Evolutionary conservation across 2,797 vertebrate genomes (phyloP).

Genomic region (Myotis pilosus): DNA sequence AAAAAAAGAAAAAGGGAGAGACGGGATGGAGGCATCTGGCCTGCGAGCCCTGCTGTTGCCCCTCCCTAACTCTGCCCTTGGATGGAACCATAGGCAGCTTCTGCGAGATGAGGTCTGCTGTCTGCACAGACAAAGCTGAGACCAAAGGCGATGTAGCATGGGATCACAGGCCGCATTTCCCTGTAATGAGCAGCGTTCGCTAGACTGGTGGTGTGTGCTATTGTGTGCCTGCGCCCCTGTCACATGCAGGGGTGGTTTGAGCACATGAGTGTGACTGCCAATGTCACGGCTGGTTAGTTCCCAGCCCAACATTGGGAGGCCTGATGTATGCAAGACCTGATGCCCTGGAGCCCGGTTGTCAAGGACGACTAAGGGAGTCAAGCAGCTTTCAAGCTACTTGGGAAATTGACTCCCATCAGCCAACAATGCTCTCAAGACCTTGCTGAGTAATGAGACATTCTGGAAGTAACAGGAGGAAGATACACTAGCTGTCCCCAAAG

Average conservation of each 20-base stretch:
- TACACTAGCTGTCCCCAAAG: neutral
- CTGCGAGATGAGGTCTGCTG: neutral
- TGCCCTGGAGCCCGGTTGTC: neutral
- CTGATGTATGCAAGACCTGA: neutral
- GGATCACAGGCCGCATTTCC: neutral
- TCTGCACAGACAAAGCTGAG: slow-evolving; percentile 38
- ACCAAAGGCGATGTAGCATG: neutral
- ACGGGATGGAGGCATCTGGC: neutral
- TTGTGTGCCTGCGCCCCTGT: neutral
- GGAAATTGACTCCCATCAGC: neutral
- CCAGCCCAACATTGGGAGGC: neutral
- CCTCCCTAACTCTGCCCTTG: neutral
- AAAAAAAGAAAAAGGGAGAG: neutral
- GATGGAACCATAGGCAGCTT: neutral
- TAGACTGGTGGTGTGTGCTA: accelerated
- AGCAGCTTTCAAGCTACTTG: neutral
- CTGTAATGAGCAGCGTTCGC: neutral
- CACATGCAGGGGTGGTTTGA: neutral
- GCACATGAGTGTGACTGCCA: neutral
- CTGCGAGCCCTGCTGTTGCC: neutral
- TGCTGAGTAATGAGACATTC: neutral
- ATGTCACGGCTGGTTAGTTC: slow-evolving; percentile 33
- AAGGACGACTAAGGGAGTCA: neutral
- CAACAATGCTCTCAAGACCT: neutral
- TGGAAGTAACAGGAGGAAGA: neutral